Evolutionary conservation across 37 sponge, comb jelly and placozoan species (phyloP).

Genomic region (Haliclona indistincta): DNA sequence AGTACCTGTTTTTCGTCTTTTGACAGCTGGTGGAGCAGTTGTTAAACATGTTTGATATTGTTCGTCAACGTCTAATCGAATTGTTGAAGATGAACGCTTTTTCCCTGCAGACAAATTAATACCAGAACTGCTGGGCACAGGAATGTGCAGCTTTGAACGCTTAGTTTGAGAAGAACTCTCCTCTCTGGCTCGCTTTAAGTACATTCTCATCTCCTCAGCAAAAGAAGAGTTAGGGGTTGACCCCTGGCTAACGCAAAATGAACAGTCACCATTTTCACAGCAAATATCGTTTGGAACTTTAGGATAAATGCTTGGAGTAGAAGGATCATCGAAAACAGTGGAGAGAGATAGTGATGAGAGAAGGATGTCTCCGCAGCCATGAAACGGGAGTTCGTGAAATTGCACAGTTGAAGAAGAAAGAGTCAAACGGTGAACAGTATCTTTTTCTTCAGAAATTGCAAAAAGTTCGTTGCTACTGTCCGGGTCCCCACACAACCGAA

Average conservation of each 20-base stretch:
- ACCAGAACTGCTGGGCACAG: no score
- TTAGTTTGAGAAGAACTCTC: neutral
- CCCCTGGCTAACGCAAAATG: constrained; percentile 1
- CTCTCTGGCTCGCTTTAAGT: no score
- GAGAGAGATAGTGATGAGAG: neutral
- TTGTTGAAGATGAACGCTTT: no score
- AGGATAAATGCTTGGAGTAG: constrained; percentile 1
- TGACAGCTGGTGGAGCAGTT: no score
- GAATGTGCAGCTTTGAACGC: no score
- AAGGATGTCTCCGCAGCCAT: constrained; percentile 3
- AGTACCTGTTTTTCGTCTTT: constrained; percentile 1
- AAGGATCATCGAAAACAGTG: neutral
- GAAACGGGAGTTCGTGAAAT: neutral
- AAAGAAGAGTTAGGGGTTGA: neutral
- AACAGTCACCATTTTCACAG: constrained; percentile 45
- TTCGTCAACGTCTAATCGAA: no score
- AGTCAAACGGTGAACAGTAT: no score
- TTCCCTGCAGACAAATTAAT: no score
- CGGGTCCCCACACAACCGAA: neutral
- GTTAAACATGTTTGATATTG: no score
- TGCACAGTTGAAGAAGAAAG: neutral
- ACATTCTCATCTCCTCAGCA: neutral
- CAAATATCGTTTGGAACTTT: constrained; percentile 30
- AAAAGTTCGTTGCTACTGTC: neutral
- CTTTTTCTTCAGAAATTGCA: neutral